Evolutionary conservation across 2,113 vertebrate genomes (phyloP), one percentile per base, ranked within the genome.

Genomic region (Micromys minutus): DNA sequence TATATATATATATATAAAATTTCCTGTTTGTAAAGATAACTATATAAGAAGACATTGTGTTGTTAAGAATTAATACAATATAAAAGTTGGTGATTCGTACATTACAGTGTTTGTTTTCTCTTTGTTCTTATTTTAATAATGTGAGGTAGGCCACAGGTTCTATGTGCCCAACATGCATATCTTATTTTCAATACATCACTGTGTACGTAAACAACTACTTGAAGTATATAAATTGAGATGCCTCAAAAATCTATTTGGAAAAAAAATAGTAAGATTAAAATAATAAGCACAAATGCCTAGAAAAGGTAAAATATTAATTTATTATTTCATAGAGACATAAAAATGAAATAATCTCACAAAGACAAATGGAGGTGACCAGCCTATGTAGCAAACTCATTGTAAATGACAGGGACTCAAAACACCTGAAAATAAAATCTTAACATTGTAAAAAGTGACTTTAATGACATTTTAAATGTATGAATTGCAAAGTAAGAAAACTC

Each of bases 221-320:
- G 29, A 83, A 57, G 15, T 93, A 81, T 5, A 16, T 10, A 19
- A 87, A 45, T 7, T 80, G 4, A 65, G 92, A 75, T 86, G 6
- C 0, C 9, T 52, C 71, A 31, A 65, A 42, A 83, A n/a, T 6
- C 8, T 42, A 90, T 16, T 6, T 4, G 5, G 39, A 29, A 72
- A 89, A 81, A 67, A 22, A 22, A 15, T 31, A 93, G n/a, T n/a
- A 74, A 96, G 39, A 87, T 36, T 65, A 10, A 39, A 90, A 87
- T 0, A 57, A 29, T 8, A 52, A 69, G 16, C 19, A 50, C 9
- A 29, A 84, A 1, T 89, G 12, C 0, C 6, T 29, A 83, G 11
- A 79, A 17, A 69, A 74, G 12, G 74, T 8, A 17, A 67, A 50
- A 87, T 90, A 9, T 0, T 55, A 90, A 76, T 50, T 61, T 34